Base-by-base conservation (phyloP, 2,888 invertebrate genomes). In the Amiota mariae region DNA sequence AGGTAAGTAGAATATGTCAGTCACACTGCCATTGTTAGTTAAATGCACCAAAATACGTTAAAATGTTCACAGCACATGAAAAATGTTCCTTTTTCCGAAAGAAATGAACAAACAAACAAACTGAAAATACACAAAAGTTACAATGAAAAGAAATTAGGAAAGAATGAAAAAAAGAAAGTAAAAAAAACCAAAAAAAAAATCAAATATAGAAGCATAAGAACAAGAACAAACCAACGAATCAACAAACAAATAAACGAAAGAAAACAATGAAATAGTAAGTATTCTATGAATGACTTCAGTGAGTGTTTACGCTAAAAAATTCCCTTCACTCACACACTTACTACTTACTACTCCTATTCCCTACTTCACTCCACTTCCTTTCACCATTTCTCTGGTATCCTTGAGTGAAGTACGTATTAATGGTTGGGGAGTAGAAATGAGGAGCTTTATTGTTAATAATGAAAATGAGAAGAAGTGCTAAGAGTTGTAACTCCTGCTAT, bases 391-490 rank as follows among this genome's bases (percentile, higher is more conserved):
- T n/a, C n/a, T n/a, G n/a, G n/a, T n/a, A n/a, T 36, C 36, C 36
- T 36, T 36, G 6, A 36, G 6, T 36, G 8, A 36, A 36, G 24
- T 24, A 36, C 3, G 3, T 36, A 36, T 36, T 36, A 36, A 36
- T 36, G 36, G n/a, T n/a, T n/a, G 36, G 36, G 6, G 36, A 6
- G 6, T 6, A 3, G 24, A 6, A 36, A 36, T 36, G 36, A 36
- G 36, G 6, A 6, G 36, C 36, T 36, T 36, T 36, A 36, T 36
- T 36, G 36, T 36, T 75, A 74, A 77, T 77, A 76, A 64, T 74
- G 75, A 77, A 70, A 76, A 36, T 6, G 36, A 36, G 77, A 74
- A 72, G 77, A 76, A 68, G 75, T 70, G 77, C 72, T 77, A 77
- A 74, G 77, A 77, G 75, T 66, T 49, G 72, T 57, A 24, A 24